Conservation (phyloP, 2,113 vertebrate genomes). For the Cervus canadensis region DNA sequence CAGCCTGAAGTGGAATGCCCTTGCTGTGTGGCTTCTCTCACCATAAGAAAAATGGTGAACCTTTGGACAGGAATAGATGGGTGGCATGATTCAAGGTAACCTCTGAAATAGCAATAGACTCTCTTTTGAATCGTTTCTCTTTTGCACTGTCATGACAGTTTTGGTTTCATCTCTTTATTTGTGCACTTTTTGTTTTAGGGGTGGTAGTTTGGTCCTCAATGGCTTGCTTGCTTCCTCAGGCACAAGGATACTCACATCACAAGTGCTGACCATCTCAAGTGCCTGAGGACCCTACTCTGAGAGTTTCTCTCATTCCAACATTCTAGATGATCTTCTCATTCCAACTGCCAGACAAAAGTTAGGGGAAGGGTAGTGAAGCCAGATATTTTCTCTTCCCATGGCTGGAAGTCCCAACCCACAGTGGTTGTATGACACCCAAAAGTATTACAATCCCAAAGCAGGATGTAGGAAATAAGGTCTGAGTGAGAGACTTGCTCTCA, state of each 20-base stretch:
- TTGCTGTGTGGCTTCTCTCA: background rate
- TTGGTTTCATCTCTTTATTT: background rate
- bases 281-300: background rate
- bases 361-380: background rate
- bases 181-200: background rate
- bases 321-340: background rate
- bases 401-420: background rate
- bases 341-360: background rate
- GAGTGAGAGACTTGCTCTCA: background rate
- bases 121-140: background rate
- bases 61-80: background rate
- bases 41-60: background rate
- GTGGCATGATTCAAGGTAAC: background rate
- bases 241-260: background rate
- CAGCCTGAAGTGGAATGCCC: background rate
- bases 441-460: background rate
- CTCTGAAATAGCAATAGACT: background rate
- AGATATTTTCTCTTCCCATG: background rate
- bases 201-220: background rate
- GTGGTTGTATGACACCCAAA: background rate
- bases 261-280: background rate
- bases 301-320: background rate
- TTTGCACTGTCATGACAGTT: background rate
- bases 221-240: background rate
- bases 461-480: background rate